A percentile compares a stretch with the other conserved stretches of the same genome.
Evolutionary conservation across 2,797 vertebrate species (phyloP).

Genomic region (Sylvia borin): DNA sequence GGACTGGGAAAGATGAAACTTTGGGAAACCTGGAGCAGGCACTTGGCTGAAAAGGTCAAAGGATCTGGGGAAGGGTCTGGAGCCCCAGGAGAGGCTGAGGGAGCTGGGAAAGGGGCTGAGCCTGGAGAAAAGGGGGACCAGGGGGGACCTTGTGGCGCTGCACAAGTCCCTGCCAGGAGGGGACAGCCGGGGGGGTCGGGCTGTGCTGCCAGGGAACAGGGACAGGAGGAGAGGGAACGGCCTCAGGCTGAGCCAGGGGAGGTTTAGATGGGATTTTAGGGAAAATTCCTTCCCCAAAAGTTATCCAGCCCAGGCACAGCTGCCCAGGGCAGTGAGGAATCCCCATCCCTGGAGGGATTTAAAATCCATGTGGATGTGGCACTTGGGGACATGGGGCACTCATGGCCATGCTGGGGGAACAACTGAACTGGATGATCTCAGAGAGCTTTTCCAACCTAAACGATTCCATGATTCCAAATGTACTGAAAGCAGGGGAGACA

Average conservation of each 20-base stretch:
- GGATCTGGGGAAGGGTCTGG: neutral
- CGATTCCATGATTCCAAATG: neutral
- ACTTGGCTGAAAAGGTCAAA: neutral
- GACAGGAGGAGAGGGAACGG: neutral
- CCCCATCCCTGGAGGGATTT: neutral
- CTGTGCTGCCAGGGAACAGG: neutral
- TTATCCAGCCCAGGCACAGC: neutral
- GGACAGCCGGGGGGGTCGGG: neutral
- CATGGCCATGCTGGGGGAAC: neutral
- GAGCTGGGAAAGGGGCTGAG: neutral
- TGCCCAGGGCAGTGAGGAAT: rapidly evolving
- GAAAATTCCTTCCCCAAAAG: neutral
- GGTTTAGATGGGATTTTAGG: rapidly evolving
- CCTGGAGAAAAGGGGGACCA: neutral
- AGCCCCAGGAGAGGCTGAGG: rapidly evolving
- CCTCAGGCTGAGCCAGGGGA: neutral
- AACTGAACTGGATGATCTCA: rapidly evolving
- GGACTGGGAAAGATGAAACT: neutral
- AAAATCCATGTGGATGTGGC: neutral
- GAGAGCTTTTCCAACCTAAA: neutral
- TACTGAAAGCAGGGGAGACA: neutral
- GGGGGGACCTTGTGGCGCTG: neutral
- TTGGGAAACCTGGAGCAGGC: neutral
- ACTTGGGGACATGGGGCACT: neutral
- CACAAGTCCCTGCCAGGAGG: neutral